Conservation (phyloP, 2,888 invertebrate genomes). For the Dione vanillae region DNA sequence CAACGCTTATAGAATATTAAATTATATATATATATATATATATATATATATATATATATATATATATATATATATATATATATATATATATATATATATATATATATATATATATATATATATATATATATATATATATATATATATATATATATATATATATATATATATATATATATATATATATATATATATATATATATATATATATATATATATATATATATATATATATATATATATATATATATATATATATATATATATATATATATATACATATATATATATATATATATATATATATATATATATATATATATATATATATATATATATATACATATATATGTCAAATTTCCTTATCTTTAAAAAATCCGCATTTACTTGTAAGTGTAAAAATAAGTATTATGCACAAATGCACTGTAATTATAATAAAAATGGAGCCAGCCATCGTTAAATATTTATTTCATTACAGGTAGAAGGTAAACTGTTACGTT, state of each 20-base stretch:
- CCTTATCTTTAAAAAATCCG: background rate
- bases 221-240: background rate
- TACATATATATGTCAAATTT: background rate
- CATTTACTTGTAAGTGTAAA: background rate
- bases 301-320: background rate
- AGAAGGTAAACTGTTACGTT: conserved; percentile 8
- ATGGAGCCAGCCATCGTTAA: background rate
- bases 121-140: background rate
- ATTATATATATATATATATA: background rate
- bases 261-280: background rate
- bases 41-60: background rate
- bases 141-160: background rate
- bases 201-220: background rate
- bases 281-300: background rate
- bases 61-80: background rate
- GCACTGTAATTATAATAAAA: background rate
- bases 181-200: background rate
- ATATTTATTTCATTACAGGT: conserved; percentile 7
- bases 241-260: background rate
- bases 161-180: background rate
- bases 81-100: background rate
- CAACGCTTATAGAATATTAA: background rate
- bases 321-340: background rate
- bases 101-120: background rate
- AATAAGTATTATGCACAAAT: background rate